A percentile compares a stretch with the other conserved stretches of the same genome.
These are phyloP conservation scores for Himalopsyche kuldschensis DNA, from an alignment of 2,888 invertebrate species.

Conservation along the genomic window DNA sequence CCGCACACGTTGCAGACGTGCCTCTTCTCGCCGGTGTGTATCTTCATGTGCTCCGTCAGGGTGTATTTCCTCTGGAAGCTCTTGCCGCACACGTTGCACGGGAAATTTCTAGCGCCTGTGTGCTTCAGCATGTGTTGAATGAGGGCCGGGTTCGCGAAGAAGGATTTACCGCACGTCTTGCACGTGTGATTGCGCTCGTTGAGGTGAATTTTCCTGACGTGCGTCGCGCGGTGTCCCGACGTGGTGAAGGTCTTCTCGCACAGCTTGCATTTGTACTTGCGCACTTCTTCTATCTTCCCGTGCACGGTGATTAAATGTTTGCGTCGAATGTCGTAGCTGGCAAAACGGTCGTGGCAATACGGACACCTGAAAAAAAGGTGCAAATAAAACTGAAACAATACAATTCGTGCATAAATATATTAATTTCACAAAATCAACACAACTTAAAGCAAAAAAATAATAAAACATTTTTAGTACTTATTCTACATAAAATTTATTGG, in stretches of 20 bases:
- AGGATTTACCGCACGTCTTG: background rate
- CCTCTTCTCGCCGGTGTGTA: slow-evolving; percentile 15
- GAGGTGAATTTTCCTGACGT: slow-evolving; percentile 21
- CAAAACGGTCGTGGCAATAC: slow-evolving; percentile 14
- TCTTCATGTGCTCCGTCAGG: slow-evolving; percentile 20
- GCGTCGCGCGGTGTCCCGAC: slow-evolving; percentile 3
- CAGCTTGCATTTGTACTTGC: slow-evolving; percentile 15
- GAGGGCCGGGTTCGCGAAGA: slow-evolving; percentile 13
- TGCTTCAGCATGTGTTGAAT: slow-evolving; percentile 19
- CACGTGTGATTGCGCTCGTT: slow-evolving; percentile 15
- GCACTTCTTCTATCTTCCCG: slow-evolving; percentile 11
- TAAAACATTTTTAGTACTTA: too few relatives aligned
- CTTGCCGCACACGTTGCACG: slow-evolving; percentile 19
- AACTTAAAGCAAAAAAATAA: too few relatives aligned
- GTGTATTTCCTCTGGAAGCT: slow-evolving; percentile 17
- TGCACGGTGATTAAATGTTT: slow-evolving; percentile 17
- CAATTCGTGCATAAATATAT: background rate
- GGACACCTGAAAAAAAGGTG: slow-evolving; percentile 14
- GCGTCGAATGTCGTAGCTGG: slow-evolving; percentile 12
- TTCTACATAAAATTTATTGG: too few relatives aligned
- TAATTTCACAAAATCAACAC: background rate
- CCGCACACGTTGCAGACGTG: slow-evolving; percentile 17
- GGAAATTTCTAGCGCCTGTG: slow-evolving; percentile 8
- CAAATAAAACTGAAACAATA: background rate
- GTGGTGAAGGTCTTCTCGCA: slow-evolving; percentile 18